Base-by-base conservation (phyloP, 2,797 vertebrate species). In the Scomberomorus guttatus region DNA sequence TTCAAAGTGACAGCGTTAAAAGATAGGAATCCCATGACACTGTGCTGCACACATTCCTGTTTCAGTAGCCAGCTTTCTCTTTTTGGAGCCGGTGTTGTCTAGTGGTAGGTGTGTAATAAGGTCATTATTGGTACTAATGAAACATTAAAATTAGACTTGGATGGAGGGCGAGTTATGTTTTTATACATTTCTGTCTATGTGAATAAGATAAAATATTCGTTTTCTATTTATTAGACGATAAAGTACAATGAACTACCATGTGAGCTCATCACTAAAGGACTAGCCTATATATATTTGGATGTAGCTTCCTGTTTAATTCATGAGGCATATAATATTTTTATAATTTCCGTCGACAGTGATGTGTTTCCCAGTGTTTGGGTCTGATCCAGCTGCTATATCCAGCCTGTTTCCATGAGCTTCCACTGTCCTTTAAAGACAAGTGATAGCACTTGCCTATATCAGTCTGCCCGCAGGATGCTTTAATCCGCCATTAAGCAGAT, bases 371-470 rank as follows among this genome's bases (percentile, higher is more conserved):
- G 88, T 79, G 73, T 89, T 91, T 92, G 93, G 85, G 74, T 63
- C 42, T 8, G 55, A 63, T 90, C 89, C 93, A 93, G 85, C 56
- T 74, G 81, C 93, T 95, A 95, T 91, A 94, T 94, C 80, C 62
- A 92, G 90, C 91, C 86, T 92, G 93, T 95, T 94, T 94, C 94
- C 86, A 93, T 72, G 82, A 77, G 83, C 88, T 90, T 87, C 83
- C 57, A 24, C 80, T 82, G 58, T 77, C 62, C 73, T 87, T 83
- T 86, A 85, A 85, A 74, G 82, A 88, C 84, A 80, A 89, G 82
- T 61, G 82, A 90, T 77, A 87, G 88, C 84, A 59, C 51, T 62
- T n/a, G 64, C 81, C 83, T 79, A 88, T 87, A 91, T 89, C 92
- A 90, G 83, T 83, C 86, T 61, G 79, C 79, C 88, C 76, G 52